Percentiles rank a stretch among this genome's conserved stretches.
Evolutionary conservation across 1,140 invertebrate genomes (phyloP).

Genomic region (Bombus terrestris): DNA sequence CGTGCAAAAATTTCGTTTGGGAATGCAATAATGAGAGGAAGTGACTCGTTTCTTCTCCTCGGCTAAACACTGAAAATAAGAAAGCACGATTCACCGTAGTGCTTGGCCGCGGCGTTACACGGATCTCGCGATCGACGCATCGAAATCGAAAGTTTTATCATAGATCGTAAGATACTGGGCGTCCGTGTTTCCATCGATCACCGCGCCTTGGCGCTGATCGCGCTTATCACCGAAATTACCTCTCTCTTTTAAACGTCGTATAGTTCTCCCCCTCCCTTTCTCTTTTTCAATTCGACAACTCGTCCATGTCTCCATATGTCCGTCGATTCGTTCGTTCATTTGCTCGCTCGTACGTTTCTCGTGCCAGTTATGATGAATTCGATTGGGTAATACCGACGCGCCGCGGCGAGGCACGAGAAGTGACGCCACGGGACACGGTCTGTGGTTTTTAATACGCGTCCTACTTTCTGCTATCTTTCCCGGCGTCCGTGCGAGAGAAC

Average conservation of each 20-base stretch:
- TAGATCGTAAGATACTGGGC: conserved; percentile 13
- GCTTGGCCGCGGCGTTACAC: background rate
- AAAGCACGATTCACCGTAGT: no score
- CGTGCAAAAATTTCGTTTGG: background rate
- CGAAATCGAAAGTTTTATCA: conserved; percentile 44
- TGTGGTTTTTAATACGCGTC: conserved; percentile 82
- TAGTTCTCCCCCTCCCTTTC: background rate
- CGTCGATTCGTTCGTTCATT: background rate
- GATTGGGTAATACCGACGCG: conserved; percentile 77
- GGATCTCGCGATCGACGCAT: background rate
- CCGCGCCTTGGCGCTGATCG: conserved; percentile 44
- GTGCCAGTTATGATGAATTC: conserved; percentile 79
- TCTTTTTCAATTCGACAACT: conserved; percentile 19
- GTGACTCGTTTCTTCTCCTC: background rate
- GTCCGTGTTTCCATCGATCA: conserved; percentile 36
- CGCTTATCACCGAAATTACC: conserved; percentile 37
- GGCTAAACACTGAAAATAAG: background rate
- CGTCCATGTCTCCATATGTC: background rate
- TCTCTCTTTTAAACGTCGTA: conserved; percentile 9
- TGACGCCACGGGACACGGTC: conserved; percentile 78
- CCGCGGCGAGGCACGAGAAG: conserved; percentile 64
- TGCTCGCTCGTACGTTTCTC: conserved; percentile 55
- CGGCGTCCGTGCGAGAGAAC: conserved; percentile 26
- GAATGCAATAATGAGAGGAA: background rate
- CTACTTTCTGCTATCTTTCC: conserved; percentile 79